Evolutionary conservation across 2,797 vertebrate genomes (phyloP).

Genomic region (Brachymystax lenok): DNA sequence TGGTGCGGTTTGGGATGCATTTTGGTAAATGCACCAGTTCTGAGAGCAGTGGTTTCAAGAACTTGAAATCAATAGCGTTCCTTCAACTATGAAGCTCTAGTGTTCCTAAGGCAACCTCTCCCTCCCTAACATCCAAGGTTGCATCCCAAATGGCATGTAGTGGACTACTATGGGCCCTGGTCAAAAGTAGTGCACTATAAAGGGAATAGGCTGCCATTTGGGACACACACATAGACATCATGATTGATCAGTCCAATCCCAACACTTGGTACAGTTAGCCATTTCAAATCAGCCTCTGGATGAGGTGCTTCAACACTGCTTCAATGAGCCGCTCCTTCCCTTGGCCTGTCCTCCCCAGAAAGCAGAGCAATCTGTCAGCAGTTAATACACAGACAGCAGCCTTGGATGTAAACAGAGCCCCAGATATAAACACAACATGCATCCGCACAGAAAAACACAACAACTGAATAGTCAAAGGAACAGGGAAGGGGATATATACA

Average conservation of each 20-base stretch:
- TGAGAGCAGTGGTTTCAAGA: not conserved
- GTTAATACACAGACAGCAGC: not conserved
- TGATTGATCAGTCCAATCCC: slow-evolving; percentile 31
- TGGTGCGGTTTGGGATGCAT: no score
- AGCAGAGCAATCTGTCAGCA: slow-evolving; percentile 15
- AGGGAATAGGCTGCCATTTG: no score
- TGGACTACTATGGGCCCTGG: no score
- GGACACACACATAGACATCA: not conserved
- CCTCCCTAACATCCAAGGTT: not conserved
- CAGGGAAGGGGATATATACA: not conserved
- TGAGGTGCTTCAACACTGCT: slow-evolving; percentile 15
- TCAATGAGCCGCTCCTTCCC: slow-evolving; percentile 11
- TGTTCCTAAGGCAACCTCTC: not conserved
- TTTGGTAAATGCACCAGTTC: not conserved
- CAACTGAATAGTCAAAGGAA: not conserved
- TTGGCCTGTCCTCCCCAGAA: slow-evolving; percentile 13
- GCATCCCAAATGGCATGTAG: no score
- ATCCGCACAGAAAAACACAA: slow-evolving; percentile 3
- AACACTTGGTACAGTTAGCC: slow-evolving; percentile 23
- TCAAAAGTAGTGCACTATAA: no score
- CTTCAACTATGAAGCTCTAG: not conserved
- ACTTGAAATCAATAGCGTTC: not conserved
- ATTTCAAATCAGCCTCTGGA: slow-evolving; percentile 26
- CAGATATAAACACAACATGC: not conserved
- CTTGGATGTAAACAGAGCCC: not conserved